phyloP scores from a whole-genome alignment of 2,797 vertebrate species.

The Parauchenoglanis punctatus region DNA sequence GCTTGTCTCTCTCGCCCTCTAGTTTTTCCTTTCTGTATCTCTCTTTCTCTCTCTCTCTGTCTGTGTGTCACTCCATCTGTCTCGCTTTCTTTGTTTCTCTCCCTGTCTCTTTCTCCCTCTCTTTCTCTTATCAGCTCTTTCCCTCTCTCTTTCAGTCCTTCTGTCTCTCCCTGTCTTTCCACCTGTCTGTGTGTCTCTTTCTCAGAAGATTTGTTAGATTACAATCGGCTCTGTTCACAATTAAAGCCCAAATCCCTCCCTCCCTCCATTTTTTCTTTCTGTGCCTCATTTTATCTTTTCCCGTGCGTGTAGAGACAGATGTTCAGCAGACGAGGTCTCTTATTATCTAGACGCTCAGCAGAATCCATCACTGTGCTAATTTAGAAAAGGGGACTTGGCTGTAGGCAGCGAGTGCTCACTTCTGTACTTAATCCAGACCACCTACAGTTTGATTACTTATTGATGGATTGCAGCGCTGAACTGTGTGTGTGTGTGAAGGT shows the following conservation, averaged over 20 bases:
- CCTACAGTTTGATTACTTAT: conserved; percentile 51
- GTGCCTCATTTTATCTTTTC: conserved; percentile 54
- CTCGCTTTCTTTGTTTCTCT: background rate
- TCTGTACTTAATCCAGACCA: conserved; percentile 52
- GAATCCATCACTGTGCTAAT: conserved; percentile 55
- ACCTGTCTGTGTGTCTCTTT: no score
- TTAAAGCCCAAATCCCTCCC: conserved; percentile 70
- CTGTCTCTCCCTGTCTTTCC: background rate
- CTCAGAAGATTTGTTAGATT: conserved; percentile 71
- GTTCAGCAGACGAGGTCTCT: conserved; percentile 74
- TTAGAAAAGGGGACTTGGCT: conserved; percentile 36
- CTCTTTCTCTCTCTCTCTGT: background rate
- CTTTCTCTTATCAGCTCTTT: background rate
- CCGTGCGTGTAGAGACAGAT: conserved; percentile 78
- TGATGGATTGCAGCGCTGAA: conserved; percentile 28
- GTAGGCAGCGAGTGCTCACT: conserved; percentile 30
- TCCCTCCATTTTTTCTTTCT: background rate
- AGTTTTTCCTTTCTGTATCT: no score
- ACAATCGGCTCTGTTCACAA: conserved; percentile 66
- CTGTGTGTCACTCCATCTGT: background rate
- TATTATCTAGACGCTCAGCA: conserved; percentile 72
- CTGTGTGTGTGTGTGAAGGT: conserved; percentile 11
- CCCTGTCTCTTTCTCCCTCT: background rate
- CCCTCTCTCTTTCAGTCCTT: background rate
- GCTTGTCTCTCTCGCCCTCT: background rate